Evolutionary conservation across 2,888 invertebrate genomes (phyloP).

Genomic region (Shargacucullia verbasci): DNA sequence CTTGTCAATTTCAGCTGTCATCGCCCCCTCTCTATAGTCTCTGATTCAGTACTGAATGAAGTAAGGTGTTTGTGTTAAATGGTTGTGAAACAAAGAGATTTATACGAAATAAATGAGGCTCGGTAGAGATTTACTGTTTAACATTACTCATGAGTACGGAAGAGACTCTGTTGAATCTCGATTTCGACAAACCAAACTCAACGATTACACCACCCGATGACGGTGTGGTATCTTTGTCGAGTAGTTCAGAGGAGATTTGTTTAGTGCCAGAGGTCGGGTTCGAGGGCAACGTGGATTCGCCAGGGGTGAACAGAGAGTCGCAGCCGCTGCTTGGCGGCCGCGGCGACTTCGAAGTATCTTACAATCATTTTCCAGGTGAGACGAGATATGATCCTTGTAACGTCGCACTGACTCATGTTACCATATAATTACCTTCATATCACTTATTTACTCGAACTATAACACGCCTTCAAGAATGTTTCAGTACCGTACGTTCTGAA

Average conservation of each 20-base stretch:
- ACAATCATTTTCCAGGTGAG: slow-evolving; percentile 96
- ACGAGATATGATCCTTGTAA: slow-evolving; percentile 45
- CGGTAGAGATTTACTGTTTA: slow-evolving; percentile 80
- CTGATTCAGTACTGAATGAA: slow-evolving; percentile 70
- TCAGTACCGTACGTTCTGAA: slow-evolving; percentile 21
- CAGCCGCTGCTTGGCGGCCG: slow-evolving; percentile 97
- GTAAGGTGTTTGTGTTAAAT: slow-evolving; percentile 85
- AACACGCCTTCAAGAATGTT: slow-evolving; percentile 33
- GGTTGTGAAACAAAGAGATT: slow-evolving; percentile 87
- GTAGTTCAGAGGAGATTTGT: slow-evolving; percentile 91
- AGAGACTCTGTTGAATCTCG: slow-evolving; percentile 90
- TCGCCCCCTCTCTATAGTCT: slow-evolving; percentile 71
- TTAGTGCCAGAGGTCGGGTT: slow-evolving; percentile 95
- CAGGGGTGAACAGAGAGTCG: slow-evolving; percentile 96
- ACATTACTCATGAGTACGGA: slow-evolving; percentile 90
- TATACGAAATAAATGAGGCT: slow-evolving; percentile 87
- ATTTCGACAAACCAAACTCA: slow-evolving; percentile 89
- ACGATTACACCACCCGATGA: slow-evolving; percentile 86
- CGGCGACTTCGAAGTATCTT: slow-evolving; percentile 92
- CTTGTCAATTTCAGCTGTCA: slow-evolving; percentile 64
- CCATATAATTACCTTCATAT: slow-evolving; percentile 52
- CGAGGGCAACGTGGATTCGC: slow-evolving; percentile 95
- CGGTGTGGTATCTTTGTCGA: slow-evolving; percentile 89
- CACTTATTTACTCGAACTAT: slow-evolving; percentile 54
- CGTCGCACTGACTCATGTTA: slow-evolving; percentile 61